Evolutionary conservation across 1,140 invertebrate genomes (phyloP).

Genomic region (Schlechtendalia chinensis): DNA sequence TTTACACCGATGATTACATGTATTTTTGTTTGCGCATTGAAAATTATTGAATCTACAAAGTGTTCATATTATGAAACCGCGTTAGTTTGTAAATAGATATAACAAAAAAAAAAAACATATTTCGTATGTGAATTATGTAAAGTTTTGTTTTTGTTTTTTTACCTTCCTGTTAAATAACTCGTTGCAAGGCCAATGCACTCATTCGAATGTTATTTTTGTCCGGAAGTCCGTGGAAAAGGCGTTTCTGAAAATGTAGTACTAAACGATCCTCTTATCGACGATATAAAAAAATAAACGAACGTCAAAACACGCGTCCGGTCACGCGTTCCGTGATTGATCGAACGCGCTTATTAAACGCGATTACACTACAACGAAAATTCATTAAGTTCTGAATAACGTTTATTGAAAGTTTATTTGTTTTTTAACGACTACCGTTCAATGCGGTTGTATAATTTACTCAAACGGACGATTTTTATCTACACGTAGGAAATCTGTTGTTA

Average conservation of each 20-base stretch:
- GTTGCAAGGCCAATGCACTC: too few relatives aligned
- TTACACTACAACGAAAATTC: not conserved
- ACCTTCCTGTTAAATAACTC: too few relatives aligned
- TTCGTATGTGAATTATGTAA: not conserved
- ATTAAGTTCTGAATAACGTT: not conserved
- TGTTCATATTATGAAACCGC: too few relatives aligned
- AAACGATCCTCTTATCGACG: not conserved
- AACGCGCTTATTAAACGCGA: not conserved
- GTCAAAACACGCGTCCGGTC: not conserved
- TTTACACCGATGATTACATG: too few relatives aligned
- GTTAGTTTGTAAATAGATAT: too few relatives aligned
- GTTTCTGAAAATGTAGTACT: not conserved
- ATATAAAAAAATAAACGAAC: not conserved
- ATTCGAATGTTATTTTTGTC: not conserved
- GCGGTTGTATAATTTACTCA: constrained; percentile 12
- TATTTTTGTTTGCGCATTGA: too few relatives aligned
- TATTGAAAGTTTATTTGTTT: constrained; percentile 12
- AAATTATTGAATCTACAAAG: too few relatives aligned
- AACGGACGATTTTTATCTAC: constrained; percentile 32
- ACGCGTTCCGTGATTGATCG: constrained; percentile 4
- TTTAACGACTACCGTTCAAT: constrained; percentile 3
- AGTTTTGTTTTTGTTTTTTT: too few relatives aligned
- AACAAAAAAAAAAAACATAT: too few relatives aligned
- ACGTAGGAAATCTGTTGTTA: constrained; percentile 22
- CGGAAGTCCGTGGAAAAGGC: not conserved